Percentiles rank a stretch among this genome's conserved stretches.
phyloP scores from a whole-genome alignment of 92 coral and sea anemone genomes.

The Actinernus sp. region DNA sequence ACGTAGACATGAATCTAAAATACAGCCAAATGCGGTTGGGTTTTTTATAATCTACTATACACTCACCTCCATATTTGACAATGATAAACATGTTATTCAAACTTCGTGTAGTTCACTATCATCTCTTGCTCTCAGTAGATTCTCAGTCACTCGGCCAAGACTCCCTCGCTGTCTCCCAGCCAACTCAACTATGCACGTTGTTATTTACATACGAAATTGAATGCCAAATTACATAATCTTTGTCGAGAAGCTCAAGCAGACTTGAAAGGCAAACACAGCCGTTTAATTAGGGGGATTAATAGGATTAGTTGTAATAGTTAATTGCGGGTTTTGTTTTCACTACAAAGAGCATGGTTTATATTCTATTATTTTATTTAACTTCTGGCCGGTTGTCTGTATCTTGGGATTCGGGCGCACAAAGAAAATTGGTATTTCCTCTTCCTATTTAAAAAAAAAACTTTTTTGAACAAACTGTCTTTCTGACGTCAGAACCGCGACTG shows the following conservation, averaged over 20 bases:
- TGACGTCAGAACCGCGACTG: too few relatives aligned
- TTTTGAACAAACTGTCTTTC: too few relatives aligned
- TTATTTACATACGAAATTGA: neutral
- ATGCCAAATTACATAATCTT: neutral
- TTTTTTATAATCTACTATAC: neutral
- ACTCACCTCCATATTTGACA: constrained; percentile 79
- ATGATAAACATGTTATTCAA: constrained; percentile 77
- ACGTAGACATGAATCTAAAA: neutral
- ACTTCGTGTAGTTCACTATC: too few relatives aligned
- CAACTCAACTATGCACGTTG: neutral
- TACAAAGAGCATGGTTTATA: too few relatives aligned
- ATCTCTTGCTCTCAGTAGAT: neutral
- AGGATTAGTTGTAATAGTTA: too few relatives aligned
- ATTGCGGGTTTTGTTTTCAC: too few relatives aligned
- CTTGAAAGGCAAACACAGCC: neutral
- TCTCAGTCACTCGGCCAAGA: neutral
- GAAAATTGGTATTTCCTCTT: too few relatives aligned
- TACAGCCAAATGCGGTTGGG: neutral
- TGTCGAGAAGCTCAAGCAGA: neutral
- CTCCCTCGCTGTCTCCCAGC: neutral
- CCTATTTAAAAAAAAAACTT: too few relatives aligned
- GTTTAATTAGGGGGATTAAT: neutral
- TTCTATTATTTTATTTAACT: too few relatives aligned
- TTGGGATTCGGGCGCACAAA: too few relatives aligned
- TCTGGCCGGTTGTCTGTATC: too few relatives aligned